phyloP scores from a whole-genome alignment of 2,888 invertebrate species.

The Gymnocheta viridis region DNA sequence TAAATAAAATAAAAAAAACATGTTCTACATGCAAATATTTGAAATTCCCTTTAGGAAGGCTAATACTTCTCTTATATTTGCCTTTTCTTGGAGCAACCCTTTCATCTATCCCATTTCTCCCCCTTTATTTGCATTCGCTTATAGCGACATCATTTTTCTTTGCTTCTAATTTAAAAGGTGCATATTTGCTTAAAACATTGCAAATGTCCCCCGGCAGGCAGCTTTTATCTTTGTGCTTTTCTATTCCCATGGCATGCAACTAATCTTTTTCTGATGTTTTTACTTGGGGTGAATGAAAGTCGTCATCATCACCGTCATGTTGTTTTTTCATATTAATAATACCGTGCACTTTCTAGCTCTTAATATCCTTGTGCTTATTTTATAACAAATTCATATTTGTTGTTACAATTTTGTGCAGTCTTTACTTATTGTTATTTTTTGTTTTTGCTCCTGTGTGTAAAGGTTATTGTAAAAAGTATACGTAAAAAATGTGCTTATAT shows the following conservation, averaged over 20 bases:
- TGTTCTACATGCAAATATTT: background rate
- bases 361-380: constrained; percentile 52
- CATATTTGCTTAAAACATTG: background rate
- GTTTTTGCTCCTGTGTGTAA: background rate
- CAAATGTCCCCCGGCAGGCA: background rate
- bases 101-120: background rate
- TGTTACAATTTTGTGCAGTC: constrained; percentile 8
- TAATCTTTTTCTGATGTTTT: background rate
- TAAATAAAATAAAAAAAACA: background rate
- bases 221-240: constrained; percentile 18
- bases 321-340: constrained; percentile 25
- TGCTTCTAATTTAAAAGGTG: background rate
- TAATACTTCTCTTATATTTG: background rate
- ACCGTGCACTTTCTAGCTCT: constrained; percentile 1
- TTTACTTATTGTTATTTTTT: background rate
- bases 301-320: background rate
- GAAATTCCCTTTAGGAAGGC: background rate
- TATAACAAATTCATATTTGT: constrained; percentile 16
- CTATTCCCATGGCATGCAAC: background rate
- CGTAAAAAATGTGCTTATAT: background rate
- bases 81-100: background rate
- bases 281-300: constrained; percentile 7
- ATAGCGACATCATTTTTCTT: background rate
- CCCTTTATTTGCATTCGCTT: background rate
- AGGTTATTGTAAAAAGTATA: constrained; percentile 1